Percentiles rank a stretch among this genome's conserved stretches.
These are phyloP conservation scores for Hexactinellida sp. DNA, from an alignment of 37 sponge, comb jelly and placozoan species.

Conservation along the genomic window DNA sequence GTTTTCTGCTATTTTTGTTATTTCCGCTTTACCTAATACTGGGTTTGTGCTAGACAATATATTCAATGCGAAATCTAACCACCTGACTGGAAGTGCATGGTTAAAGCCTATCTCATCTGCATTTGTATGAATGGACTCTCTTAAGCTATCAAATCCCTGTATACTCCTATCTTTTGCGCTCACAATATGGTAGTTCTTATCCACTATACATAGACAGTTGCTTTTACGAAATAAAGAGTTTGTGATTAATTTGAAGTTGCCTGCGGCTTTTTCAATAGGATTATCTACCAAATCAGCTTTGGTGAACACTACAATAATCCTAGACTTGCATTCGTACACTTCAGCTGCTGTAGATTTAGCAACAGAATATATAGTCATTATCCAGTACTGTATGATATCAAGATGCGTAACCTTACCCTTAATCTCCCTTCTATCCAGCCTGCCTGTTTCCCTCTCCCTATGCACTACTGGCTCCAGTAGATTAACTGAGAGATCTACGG, in stretches of 20 bases:
- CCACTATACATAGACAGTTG: background rate
- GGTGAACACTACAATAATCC: background rate
- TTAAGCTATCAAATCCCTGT: background rate
- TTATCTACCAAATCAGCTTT: background rate
- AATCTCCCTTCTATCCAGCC: background rate
- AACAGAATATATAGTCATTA: slow-evolving; percentile 10
- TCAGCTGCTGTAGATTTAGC: background rate
- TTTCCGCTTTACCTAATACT: background rate
- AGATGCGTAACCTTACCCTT: background rate
- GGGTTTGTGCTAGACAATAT: background rate
- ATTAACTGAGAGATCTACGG: background rate
- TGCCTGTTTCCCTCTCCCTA: background rate
- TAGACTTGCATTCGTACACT: background rate
- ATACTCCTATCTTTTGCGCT: background rate
- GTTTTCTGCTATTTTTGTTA: background rate
- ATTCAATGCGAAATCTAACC: slow-evolving; percentile 15
- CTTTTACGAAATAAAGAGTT: background rate
- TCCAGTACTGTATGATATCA: slow-evolving; percentile 4
- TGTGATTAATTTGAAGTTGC: background rate
- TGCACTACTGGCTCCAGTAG: background rate
- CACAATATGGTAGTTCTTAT: background rate
- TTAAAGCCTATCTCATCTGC: background rate
- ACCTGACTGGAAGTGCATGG: background rate
- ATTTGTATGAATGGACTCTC: background rate
- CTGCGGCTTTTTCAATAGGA: background rate